Percentiles rank a stretch among this genome's conserved stretches.
Conservation (phyloP, 1,140 invertebrate species). For the Halotydeus destructor region DNA sequence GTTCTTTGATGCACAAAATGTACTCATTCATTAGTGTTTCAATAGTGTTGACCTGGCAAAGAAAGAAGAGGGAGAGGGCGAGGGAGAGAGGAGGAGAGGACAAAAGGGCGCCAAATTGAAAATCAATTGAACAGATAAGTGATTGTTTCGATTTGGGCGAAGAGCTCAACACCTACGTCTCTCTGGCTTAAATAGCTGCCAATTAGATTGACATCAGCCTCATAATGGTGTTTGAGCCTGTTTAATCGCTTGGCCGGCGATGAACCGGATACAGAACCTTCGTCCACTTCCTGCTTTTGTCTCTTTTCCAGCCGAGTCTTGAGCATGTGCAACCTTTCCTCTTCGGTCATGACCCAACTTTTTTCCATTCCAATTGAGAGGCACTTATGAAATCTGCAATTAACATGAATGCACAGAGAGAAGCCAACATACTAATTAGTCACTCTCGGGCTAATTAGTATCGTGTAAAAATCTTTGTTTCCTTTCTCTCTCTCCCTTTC, state of each 20-base stretch:
- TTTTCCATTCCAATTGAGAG: constrained; percentile 28
- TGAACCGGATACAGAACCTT: neutral
- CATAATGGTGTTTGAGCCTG: neutral
- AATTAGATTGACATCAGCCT: constrained; percentile 14
- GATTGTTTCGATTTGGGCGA: too few relatives aligned
- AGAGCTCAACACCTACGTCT: too few relatives aligned
- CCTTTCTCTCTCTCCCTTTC: too few relatives aligned
- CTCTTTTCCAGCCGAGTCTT: constrained; percentile 20
- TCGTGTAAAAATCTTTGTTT: too few relatives aligned
- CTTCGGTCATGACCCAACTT: constrained; percentile 29
- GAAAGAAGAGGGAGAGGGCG: constrained; percentile 15
- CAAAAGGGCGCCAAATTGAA: too few relatives aligned
- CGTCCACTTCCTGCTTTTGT: constrained; percentile 7
- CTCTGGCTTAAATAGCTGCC: constrained; percentile 12
- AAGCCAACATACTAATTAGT: too few relatives aligned
- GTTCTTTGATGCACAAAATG: neutral
- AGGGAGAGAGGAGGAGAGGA: too few relatives aligned
- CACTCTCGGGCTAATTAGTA: too few relatives aligned
- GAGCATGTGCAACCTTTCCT: constrained; percentile 23
- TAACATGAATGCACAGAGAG: neutral
- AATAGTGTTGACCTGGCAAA: constrained; percentile 9
- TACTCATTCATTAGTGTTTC: neutral
- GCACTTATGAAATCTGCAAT: constrained; percentile 25
- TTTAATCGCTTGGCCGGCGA: neutral
- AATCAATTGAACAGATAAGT: too few relatives aligned